Evolutionary conservation across 2,113 vertebrate species (phyloP).

Genomic region (Rattus rattus): DNA sequence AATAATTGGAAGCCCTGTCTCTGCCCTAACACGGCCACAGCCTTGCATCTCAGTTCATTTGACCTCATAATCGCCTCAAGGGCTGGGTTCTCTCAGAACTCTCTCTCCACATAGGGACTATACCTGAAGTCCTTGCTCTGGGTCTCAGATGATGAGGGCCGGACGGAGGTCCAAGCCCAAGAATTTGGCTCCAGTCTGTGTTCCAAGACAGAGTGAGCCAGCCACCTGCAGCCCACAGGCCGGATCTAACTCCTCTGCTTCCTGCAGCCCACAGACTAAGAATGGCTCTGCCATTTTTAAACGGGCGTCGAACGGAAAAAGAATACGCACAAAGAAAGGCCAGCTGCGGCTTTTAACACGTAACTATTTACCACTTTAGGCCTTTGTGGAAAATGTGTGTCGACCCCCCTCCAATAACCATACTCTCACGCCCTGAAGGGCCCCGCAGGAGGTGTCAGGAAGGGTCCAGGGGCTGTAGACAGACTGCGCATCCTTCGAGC

Average conservation of each 20-base stretch:
- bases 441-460: neutral
- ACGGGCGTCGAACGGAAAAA: neutral
- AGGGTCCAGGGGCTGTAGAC: neutral
- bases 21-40: neutral
- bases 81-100: neutral
- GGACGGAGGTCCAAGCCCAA: neutral
- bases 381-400: neutral
- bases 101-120: neutral
- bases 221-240: neutral
- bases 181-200: neutral
- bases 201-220: neutral
- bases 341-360: neutral
- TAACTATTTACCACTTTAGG: neutral
- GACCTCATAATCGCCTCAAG: neutral
- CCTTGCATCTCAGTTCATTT: neutral
- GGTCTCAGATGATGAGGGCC: neutral
- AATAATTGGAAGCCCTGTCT: neutral
- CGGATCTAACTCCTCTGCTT: neutral
- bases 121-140: neutral
- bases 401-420: neutral
- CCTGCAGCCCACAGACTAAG: neutral
- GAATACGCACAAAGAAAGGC: neutral
- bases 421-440: neutral
- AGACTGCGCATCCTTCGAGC: neutral
- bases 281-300: slow-evolving; percentile 19